These are phyloP conservation scores for zebrafish (Danio rerio) DNA, from an alignment of 2,113 vertebrate genomes.

Conservation along the genomic window GRCz12tu NC_133198.1:286001-286500, in stretches of 20 bases:
- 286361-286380: neutral
- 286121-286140: neutral
- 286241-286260: conserved; percentile 83
- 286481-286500: too few relatives aligned
- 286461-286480: too few relatives aligned
- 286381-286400: neutral
- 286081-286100: conserved; percentile 1
- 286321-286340: conserved; percentile 91
- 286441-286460: too few relatives aligned
- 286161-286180: conserved; percentile 86
- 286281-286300: conserved; percentile 98
- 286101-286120: neutral
- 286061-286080: too few relatives aligned
- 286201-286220: conserved; percentile 83
- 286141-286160: conserved; percentile 77
- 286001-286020: too few relatives aligned
- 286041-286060: too few relatives aligned
- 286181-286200: conserved; percentile 92
- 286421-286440: too few relatives aligned
- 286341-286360: neutral
- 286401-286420: too few relatives aligned
- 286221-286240: conserved; percentile 64
- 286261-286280: conserved; percentile 97
- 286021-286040: too few relatives aligned
- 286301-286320: conserved; percentile 96